Evolutionary conservation across 2,113 vertebrate genomes (phyloP), one percentile per base, ranked within the genome.

Genomic region (Pelmatolapia mariae): DNA sequence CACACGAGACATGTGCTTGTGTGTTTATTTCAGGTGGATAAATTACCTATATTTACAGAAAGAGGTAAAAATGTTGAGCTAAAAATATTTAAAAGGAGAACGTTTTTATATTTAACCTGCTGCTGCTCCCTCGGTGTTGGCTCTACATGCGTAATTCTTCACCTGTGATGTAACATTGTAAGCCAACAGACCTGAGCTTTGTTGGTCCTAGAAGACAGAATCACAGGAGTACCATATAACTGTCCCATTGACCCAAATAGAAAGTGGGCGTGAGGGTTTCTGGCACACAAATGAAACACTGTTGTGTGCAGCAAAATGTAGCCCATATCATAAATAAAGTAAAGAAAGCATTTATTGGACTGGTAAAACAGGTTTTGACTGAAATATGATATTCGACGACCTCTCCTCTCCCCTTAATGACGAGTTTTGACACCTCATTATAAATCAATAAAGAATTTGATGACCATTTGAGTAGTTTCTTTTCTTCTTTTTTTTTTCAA

Each of bases 401-500:
- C 61, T 38, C 33, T 38, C 61, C 31, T n/a, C 61, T 38, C 33
- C 61, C 33, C 61, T 1, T 66, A 66, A 66, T 38, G 10, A 38
- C 0, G 1, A 66, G 61, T 38, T 66, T 66, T 66, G 61, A 66
- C 19, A 66, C 61, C 61, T 38, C 33, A 38, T 38, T 66, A 66
- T 66, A 22, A 66, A 66, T 66, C 19, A 38, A 38, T 66, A 66
- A 66, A 66, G 7, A 66, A 38, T 66, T 66, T 38, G 10, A 22
- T n/a, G 33, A 66, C 1, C 3, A 12, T 8, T 66, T 66, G 33
- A 66, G 19, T 1, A 66, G 61, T 22, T 66, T 66, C 3, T 8
- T 19, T 31, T 0, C 18, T 6, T 3, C 1, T 0, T 10, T n/a
- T 22, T 10, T 59, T 1, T 15, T 7, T 1, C 18, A 38, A 66